Evolutionary conservation across 2,888 invertebrate genomes (phyloP).

Genomic region (Sisyra nigra): DNA sequence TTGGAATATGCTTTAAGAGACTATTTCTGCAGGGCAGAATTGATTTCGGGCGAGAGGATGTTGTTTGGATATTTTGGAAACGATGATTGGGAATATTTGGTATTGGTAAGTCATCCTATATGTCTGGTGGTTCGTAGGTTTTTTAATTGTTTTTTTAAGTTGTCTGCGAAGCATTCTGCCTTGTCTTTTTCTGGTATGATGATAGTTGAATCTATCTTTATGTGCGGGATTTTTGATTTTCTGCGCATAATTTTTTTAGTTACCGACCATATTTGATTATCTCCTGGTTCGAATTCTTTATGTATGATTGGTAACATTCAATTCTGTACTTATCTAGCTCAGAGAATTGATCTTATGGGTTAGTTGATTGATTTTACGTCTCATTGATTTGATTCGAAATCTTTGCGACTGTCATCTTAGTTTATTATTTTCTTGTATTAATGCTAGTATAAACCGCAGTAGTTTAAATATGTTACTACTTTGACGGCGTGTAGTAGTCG

Average conservation of each 20-base stretch:
- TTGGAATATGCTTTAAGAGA: too few relatives aligned
- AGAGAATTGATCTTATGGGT: neutral
- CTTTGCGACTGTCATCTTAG: neutral
- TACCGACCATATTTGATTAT: neutral
- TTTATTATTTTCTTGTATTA: neutral
- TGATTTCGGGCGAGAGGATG: too few relatives aligned
- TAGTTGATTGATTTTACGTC: neutral
- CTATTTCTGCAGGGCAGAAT: too few relatives aligned
- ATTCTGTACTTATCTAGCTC: slow-evolving; percentile 2
- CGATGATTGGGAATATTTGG: too few relatives aligned
- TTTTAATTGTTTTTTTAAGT: neutral
- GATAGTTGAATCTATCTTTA: neutral
- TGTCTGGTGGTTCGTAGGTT: neutral
- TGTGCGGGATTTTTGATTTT: neutral
- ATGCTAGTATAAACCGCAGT: neutral
- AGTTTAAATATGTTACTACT: neutral
- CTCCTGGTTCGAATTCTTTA: neutral
- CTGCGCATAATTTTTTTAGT: neutral
- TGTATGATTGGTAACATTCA: neutral
- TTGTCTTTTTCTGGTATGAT: neutral
- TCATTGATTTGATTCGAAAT: neutral
- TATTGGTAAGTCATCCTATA: too few relatives aligned
- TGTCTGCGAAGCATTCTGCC: neutral
- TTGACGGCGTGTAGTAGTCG: neutral
- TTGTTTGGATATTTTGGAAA: too few relatives aligned